phyloP scores from a whole-genome alignment of 2,888 invertebrate genomes.

The Caenorhabditis sp. region DNA sequence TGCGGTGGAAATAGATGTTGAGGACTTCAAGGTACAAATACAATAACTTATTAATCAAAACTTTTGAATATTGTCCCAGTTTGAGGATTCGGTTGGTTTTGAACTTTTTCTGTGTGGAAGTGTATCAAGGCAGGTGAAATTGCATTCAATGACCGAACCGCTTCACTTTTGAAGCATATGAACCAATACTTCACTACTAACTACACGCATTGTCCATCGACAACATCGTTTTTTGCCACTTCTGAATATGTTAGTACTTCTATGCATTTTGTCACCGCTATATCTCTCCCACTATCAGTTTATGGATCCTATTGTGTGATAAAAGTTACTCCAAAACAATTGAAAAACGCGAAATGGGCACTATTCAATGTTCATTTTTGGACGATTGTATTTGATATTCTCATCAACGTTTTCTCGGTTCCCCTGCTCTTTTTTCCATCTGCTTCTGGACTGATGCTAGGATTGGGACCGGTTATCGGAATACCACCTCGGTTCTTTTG shows the following conservation, averaged over 20 bases:
- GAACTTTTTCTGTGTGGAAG: too few species aligned
- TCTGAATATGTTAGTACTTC: background rate
- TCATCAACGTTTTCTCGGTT: slow-evolving; percentile 15
- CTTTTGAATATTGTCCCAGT: too few species aligned
- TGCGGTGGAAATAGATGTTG: too few species aligned
- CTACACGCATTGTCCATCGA: background rate
- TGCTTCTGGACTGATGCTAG: slow-evolving; percentile 5
- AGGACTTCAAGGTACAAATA: too few species aligned
- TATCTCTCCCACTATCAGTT: slow-evolving; percentile 32
- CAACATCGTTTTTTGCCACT: slow-evolving; percentile 11
- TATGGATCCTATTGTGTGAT: slow-evolving; percentile 30
- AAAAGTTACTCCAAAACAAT: slow-evolving; percentile 14
- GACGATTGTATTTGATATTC: slow-evolving; percentile 14
- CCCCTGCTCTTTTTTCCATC: slow-evolving; percentile 43
- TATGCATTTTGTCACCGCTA: background rate
- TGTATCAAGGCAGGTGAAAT: too few species aligned
- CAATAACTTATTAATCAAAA: too few species aligned
- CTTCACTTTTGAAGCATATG: too few species aligned
- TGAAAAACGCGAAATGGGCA: slow-evolving; percentile 19
- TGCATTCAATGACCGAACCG: too few species aligned
- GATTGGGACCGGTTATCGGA: slow-evolving; percentile 1
- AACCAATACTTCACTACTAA: background rate
- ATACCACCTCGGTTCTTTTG: background rate
- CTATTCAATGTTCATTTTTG: slow-evolving; percentile 30
- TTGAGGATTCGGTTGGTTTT: too few species aligned